phyloP scores from a whole-genome alignment of 2,797 vertebrate species.

The Setipinna tenuifilis region DNA sequence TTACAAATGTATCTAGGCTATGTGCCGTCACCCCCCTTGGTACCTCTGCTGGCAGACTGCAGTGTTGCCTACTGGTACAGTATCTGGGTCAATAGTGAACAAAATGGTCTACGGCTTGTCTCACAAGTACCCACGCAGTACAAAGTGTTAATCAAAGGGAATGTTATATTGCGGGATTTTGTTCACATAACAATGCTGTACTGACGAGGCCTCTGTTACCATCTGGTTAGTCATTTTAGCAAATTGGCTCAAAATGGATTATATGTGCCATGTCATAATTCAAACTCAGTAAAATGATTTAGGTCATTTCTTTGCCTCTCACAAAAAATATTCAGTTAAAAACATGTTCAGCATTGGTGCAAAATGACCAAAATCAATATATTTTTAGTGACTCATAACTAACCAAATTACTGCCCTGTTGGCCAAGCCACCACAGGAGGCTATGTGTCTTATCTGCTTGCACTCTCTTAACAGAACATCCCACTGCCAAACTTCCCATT shows the following conservation, averaged over 20 bases:
- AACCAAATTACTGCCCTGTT: neutral
- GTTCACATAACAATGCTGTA: neutral
- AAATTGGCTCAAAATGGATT: neutral
- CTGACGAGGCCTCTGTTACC: neutral
- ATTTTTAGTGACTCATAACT: too few relatives aligned
- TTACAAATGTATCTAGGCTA: constrained; percentile 54
- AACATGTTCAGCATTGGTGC: neutral
- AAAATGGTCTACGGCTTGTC: neutral
- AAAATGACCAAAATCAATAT: neutral
- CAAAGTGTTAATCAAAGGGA: neutral
- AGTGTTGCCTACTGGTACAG: constrained; percentile 37
- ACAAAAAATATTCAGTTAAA: neutral
- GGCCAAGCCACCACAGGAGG: neutral
- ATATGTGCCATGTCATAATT: neutral
- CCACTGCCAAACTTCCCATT: too few relatives aligned
- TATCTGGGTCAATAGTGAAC: constrained; percentile 49
- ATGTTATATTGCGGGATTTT: neutral
- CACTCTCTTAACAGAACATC: too few relatives aligned
- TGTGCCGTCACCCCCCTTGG: constrained; percentile 39
- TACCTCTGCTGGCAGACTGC: constrained; percentile 38
- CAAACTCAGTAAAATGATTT: neutral
- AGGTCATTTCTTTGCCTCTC: neutral
- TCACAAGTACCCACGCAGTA: neutral
- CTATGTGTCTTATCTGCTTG: neutral
- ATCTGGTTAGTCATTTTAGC: neutral